phyloP scores from a whole-genome alignment of 92 coral and sea anemone genomes.

The Heliopora coerulea region DNA sequence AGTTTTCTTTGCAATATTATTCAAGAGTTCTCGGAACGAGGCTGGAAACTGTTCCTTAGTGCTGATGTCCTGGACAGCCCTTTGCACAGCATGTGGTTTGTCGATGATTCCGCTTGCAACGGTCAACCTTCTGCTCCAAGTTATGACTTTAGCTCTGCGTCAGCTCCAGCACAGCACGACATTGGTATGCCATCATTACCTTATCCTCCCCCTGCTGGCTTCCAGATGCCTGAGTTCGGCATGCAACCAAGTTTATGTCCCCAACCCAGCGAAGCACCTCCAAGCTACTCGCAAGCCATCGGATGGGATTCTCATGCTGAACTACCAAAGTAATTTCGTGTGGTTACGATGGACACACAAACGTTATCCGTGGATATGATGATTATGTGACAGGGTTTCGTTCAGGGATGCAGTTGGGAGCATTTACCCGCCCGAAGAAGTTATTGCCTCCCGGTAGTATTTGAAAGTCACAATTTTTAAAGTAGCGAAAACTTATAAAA shows the following conservation, averaged over 20 bases:
- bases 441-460: no score
- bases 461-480: no score
- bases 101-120: constrained; percentile 30
- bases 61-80: constrained; percentile 17
- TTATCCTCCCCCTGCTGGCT: background rate
- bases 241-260: constrained; percentile 7
- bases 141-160: constrained; percentile 16
- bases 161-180: background rate
- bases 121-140: constrained; percentile 16
- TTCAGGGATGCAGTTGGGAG: no score
- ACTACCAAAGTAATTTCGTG: no score
- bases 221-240: background rate
- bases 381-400: no score
- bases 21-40: constrained; percentile 30
- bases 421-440: no score
- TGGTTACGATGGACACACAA: no score
- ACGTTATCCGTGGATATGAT: no score
- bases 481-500: no score
- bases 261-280: constrained; percentile 2
- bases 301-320: background rate
- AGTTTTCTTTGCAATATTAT: constrained; percentile 46
- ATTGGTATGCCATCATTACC: background rate
- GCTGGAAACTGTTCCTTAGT: constrained; percentile 29
- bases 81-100: constrained; percentile 32
- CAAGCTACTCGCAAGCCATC: constrained; percentile 4